Percentiles rank a stretch among this genome's conserved stretches.
phyloP scores from a whole-genome alignment of 2,797 vertebrate species.

The Hipposideros larvatus region DNA sequence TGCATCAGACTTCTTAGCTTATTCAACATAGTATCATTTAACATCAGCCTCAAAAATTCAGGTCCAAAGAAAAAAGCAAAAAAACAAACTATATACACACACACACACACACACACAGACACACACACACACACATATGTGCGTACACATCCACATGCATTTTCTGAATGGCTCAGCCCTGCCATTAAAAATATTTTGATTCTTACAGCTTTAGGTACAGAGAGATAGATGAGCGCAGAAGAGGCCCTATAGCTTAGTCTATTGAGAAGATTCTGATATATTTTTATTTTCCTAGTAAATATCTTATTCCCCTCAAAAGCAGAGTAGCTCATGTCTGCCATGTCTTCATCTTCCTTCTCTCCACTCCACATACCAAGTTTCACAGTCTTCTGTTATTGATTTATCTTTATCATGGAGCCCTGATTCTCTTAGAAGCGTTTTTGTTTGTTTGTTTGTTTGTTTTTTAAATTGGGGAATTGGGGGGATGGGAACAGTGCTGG shows the following conservation, averaged over 20 bases:
- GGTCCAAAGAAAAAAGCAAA: neutral
- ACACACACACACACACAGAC: too few species aligned
- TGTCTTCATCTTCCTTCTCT: neutral
- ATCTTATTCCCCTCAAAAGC: neutral
- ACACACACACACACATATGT: neutral
- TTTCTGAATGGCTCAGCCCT: neutral
- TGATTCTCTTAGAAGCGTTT: neutral
- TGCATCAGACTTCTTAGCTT: neutral
- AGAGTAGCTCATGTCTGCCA: neutral
- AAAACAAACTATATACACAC: too few species aligned
- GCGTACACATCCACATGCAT: neutral
- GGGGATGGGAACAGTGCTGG: too few species aligned
- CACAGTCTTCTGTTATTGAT: neutral
- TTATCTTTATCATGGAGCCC: neutral
- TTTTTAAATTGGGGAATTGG: too few species aligned
- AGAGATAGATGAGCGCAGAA: neutral
- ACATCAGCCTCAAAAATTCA: neutral
- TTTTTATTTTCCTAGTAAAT: neutral
- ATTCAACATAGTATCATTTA: neutral
- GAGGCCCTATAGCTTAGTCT: neutral
- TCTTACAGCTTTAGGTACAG: neutral
- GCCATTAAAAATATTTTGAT: neutral
- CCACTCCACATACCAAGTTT: neutral
- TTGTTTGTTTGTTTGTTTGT: too few species aligned
- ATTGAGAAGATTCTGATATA: neutral